Evolutionary conservation across 1,140 invertebrate genomes (phyloP), one percentile per base, ranked within the genome.

Genomic region (Cyphomyrmex costatus): DNA sequence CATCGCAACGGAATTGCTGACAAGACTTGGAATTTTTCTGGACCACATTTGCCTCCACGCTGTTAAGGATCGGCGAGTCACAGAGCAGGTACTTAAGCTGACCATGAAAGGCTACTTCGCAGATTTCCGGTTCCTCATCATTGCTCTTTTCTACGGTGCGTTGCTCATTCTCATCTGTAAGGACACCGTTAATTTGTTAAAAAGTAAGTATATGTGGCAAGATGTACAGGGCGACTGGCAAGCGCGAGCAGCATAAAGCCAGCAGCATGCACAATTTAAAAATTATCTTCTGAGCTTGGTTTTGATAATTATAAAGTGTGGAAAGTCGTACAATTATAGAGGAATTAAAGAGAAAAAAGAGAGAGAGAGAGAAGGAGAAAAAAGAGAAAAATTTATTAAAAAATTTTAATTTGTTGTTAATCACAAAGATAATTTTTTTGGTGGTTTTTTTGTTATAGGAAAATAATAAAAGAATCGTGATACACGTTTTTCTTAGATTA

Each of bases 1-100:
- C 92, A 49, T 86, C 89, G 74, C 93, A 94, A 14, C 86, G 87
- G 33, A 91, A 91, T 30, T 89, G 84, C 70, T 90, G 91, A 0
- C 88, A 65, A 2, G 82, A 77, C 19, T 86, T 91, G 0, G 19
- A 24, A 30, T 10, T 86, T 10, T 83, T 90, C 27, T 85, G 85
- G 0, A 86, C 27, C 0, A 77, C 30, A 24, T 27, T 83, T 7
- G 76, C 14, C 19, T 87, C 86, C 36, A 82, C 76, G 33, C 77
- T 60, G 49, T 84, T 89, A 33, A 89, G 58, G 4, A 91, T 91
- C 3, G 83, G 77, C 21, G 89, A 85, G 36, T 91, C 90, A 33
- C 88, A 88, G 4, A 92, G 58, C 12, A 91, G 61, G 46, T 92
- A 92, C 33, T 86, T 89, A 6, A 91, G 58, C 24, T 92, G 90